Evolutionary conservation across 2,797 vertebrate genomes (phyloP), one percentile per base, ranked within the genome.

Genomic region (Hippoglossus hippoglossus): DNA sequence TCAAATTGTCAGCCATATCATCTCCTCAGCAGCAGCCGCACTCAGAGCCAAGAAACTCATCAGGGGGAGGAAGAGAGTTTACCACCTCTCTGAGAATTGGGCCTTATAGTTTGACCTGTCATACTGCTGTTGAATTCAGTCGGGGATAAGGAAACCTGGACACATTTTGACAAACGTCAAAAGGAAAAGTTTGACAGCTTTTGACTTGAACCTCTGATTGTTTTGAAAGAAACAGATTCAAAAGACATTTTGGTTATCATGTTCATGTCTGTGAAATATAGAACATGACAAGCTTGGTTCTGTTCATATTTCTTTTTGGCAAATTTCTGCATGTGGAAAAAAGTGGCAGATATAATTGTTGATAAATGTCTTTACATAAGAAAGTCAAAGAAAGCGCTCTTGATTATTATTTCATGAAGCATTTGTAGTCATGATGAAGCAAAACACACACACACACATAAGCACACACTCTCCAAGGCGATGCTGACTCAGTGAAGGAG

Each of bases 1-100:
- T 81, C 67, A 84, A 74, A 75, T 68, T 82, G 54, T 87, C 81
- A 76, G 68, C 51, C 47, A 19, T 76, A 78, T 80, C 72, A 54
- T 54, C 72, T 79, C 19, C 50, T 56, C 74, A 26, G 75, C 11
- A 44, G 44, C 53, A 75, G 26, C 47, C 53, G 72, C 63, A 57
- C 50, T 63, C 31, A 15, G 47, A 65, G 74, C 69, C 67, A 16
- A 71, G 61, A 82, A 63, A 88, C 77, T 75, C 73, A 69, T 79
- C 75, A 65, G n/a, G 44, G 5, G 36, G 67, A 60, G 69, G 73
- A 58, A 65, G 50, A 54, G 49, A 39, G 72, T 65, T 81, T 68
- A 71, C 24, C 52, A 41, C 53, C 66, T 73, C 54, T 71, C 57
- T 53, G 70, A 71, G 77, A 77, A 67, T 21, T 56, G 65, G 53